Conservation (phyloP, 2,888 invertebrate species). For the Cephus pulcher region DNA sequence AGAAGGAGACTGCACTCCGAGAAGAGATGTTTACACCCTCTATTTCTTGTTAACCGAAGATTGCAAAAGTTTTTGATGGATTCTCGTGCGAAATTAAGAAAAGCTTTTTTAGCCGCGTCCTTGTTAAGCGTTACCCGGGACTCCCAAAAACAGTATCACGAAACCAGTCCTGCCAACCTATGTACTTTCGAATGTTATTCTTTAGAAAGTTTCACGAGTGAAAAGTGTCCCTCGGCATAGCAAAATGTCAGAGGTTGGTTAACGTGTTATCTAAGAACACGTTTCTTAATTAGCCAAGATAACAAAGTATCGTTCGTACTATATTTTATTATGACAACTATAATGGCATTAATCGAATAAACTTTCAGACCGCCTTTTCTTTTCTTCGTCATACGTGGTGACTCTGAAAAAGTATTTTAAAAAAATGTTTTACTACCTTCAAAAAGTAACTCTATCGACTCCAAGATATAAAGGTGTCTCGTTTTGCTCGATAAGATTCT, state of each 20-base stretch:
- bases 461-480: background rate
- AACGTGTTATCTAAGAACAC: background rate
- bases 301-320: background rate
- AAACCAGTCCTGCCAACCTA: background rate
- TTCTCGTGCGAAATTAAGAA: constrained; percentile 5
- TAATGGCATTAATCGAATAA: background rate
- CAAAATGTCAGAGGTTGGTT: background rate
- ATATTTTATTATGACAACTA: background rate
- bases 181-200: background rate
- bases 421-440: background rate
- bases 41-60: constrained; percentile 2
- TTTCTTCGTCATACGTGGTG: background rate
- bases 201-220: background rate
- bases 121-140: background rate
- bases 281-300: background rate
- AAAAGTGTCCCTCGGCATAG: background rate
- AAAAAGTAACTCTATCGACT: background rate
- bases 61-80: constrained; percentile 9
- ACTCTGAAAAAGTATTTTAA: background rate
- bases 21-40: background rate
- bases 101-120: background rate
- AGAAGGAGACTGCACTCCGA: background rate
- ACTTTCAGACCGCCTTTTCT: background rate
- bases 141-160: background rate
- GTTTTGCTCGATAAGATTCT: background rate